phyloP scores from a whole-genome alignment of 2,113 vertebrate species.

The Stictonetta naevosa region DNA sequence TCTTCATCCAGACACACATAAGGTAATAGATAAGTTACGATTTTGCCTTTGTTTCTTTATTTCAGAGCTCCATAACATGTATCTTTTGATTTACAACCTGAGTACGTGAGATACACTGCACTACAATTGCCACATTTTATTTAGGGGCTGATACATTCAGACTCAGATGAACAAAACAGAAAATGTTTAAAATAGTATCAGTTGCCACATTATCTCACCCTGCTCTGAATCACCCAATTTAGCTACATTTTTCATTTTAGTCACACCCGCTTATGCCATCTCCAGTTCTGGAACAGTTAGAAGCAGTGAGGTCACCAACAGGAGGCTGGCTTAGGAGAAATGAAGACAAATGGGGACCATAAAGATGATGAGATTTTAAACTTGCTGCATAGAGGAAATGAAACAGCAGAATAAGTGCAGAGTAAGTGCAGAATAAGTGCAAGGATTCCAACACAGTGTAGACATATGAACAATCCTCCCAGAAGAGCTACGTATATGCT shows the following conservation, averaged over 20 bases:
- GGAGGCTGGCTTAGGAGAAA: neutral
- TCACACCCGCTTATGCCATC: slow-evolving; percentile 5
- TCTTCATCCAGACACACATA: neutral
- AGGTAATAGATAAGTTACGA: neutral
- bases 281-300: slow-evolving; percentile 4
- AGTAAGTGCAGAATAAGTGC: neutral
- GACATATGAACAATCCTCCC: neutral
- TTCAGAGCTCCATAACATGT: neutral
- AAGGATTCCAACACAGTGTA: neutral
- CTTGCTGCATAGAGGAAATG: neutral
- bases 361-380: neutral
- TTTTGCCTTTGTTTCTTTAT: neutral
- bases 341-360: neutral
- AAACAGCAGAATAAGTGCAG: neutral
- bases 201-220: slow-evolving; percentile 31
- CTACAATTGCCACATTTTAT: neutral
- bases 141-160: neutral
- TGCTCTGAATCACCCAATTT: neutral
- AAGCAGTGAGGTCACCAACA: neutral
- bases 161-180: neutral
- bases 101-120: neutral
- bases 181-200: neutral
- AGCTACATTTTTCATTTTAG: neutral
- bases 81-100: neutral
- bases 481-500: neutral